These are phyloP conservation scores for Aramus guarauna DNA, from an alignment of 2,113 vertebrate genomes.

Conservation along the genomic window DNA sequence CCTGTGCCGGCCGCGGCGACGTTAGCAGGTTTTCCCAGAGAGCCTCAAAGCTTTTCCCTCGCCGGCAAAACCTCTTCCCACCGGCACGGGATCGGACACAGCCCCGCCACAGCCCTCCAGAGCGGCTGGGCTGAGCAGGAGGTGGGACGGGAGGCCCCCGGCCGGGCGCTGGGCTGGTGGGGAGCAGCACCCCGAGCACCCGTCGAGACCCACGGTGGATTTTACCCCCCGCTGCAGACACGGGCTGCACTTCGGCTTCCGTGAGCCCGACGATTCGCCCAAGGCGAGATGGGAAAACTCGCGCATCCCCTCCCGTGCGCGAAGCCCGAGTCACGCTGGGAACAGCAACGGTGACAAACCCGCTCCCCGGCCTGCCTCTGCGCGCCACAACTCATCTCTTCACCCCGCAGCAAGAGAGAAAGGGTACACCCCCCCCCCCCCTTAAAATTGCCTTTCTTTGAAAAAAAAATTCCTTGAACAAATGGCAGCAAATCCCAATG, in stretches of 20 bases:
- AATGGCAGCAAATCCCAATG: constrained; percentile 36
- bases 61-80: accelerated
- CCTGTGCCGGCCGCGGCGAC: accelerated
- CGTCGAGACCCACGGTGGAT: accelerated
- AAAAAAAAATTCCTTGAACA: background rate
- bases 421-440: too few relatives aligned
- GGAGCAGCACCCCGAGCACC: background rate
- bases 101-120: background rate
- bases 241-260: accelerated
- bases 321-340: background rate
- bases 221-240: background rate
- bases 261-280: accelerated
- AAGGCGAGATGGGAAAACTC: background rate
- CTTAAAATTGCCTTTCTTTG: background rate
- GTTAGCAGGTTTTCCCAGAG: accelerated
- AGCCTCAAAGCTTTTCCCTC: background rate
- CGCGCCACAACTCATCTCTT: background rate
- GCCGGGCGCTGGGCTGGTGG: accelerated
- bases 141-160: too few relatives aligned
- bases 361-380: background rate
- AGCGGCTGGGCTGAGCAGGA: background rate
- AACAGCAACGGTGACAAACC: background rate
- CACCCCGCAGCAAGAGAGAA: background rate
- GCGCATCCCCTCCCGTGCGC: accelerated
- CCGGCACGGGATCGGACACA: accelerated